These are phyloP conservation scores for Oxytorus armatus DNA, from an alignment of 2,888 invertebrate species.

Conservation along the genomic window DNA sequence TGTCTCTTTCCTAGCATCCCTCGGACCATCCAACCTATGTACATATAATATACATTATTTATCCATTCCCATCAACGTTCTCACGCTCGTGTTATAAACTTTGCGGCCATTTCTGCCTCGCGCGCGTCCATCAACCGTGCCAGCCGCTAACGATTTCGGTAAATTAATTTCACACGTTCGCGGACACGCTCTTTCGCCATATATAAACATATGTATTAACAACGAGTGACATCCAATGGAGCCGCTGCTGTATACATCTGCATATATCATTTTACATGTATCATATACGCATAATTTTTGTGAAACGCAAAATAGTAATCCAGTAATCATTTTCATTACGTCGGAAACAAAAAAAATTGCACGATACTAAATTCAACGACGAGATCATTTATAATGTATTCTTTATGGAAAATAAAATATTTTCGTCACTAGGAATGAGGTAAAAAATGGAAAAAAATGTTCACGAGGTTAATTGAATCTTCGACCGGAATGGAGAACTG, in stretches of 20 bases:
- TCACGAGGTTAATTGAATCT: constrained; percentile 28
- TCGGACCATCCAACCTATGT: background rate
- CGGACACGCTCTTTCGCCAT: background rate
- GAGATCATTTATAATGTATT: background rate
- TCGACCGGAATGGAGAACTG: background rate
- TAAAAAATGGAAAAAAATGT: constrained; percentile 5
- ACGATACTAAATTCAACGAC: too few relatives aligned
- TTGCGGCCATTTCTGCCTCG: constrained; percentile 20
- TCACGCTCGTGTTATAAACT: constrained; percentile 24
- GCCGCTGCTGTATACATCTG: too few relatives aligned
- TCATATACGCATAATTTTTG: background rate
- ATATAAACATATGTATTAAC: background rate
- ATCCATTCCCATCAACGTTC: constrained; percentile 39
- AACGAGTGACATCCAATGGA: too few relatives aligned
- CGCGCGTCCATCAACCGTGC: constrained; percentile 15
- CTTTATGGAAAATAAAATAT: background rate
- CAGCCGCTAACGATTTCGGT: constrained; percentile 31
- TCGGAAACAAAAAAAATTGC: too few relatives aligned
- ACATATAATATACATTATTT: constrained; percentile 39
- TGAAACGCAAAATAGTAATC: background rate
- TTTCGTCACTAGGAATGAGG: background rate
- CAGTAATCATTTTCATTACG: too few relatives aligned
- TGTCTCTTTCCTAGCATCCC: constrained; percentile 15
- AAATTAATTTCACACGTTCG: constrained; percentile 45
- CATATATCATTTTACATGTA: too few relatives aligned